Base-by-base conservation (phyloP, 2,113 vertebrate genomes). In the Alaudala cheleensis region DNA sequence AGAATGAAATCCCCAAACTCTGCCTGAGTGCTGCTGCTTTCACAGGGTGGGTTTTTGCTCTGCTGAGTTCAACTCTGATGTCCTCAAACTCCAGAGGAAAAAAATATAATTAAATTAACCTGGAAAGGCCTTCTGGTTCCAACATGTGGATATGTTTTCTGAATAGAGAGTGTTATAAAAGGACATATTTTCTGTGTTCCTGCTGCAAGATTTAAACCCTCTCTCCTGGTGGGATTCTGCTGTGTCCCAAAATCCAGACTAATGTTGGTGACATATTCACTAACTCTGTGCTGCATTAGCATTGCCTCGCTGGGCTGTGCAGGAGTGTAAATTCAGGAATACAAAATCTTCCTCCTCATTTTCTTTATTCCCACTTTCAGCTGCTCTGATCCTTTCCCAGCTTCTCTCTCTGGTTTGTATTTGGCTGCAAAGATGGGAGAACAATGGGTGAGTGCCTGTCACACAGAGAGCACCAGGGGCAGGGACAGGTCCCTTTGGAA, bases 141-240 rank as follows among this genome's bases (percentile, higher is more conserved):
- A 81, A 7, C 0, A 1, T 47, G 44, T 58, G 60, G 26, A 17
- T 45, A 10, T 0, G 0, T 49, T 88, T 91, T 85, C 85, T 90
- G 84, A 73, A 60, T 66, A 61, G 45, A 53, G 10, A 26, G 13
- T 14, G 37, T 51, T 81, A 60, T 45, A 76, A 67, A 79, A 60
- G n/a, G 28, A 65, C 34, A 92, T 94, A 13, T n/a, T 82, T 90
- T 39, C 64, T 69, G 18, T 88, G 58, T 88, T 92, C 16, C 45
- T 79, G 24, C 49, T 95, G 70, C 92, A 93, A 72, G 87, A 87
- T 76, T 76, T 95, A 92, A 92, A 51, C 33, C 17, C 29, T 71
- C 56, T 84, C 67, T 93, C 81, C 78, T 88, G 74, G n/a, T 71
- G 67, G 87, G 83, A 81, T 83, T 86, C 49, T 80, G 39, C 42